These are phyloP conservation scores for Drosophila sp. DNA, from an alignment of 1,140 invertebrate genomes.

Conservation along the genomic window DNA sequence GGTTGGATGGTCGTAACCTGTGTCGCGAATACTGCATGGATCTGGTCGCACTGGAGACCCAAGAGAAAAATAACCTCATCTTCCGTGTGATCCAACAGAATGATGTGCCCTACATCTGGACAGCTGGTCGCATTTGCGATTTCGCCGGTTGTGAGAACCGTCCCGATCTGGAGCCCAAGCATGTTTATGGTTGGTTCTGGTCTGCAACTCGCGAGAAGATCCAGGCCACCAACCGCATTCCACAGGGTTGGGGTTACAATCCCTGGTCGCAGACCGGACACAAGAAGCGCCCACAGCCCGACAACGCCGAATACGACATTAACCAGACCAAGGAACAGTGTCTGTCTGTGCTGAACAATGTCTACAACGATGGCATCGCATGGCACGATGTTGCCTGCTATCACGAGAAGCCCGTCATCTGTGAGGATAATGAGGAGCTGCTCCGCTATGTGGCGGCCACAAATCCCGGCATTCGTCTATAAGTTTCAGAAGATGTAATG, in stretches of 20 bases:
- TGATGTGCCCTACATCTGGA: conserved; percentile 97
- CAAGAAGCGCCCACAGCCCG: conserved; percentile 94
- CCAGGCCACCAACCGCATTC: conserved; percentile 91
- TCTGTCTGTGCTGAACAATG: conserved; percentile 93
- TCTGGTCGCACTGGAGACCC: conserved; percentile 93
- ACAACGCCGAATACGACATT: conserved; percentile 96
- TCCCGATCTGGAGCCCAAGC: conserved; percentile 93
- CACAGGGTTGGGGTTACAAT: conserved; percentile 88
- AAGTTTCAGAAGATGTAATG: conserved; percentile 69
- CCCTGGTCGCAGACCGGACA: conserved; percentile 95
- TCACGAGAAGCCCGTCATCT: conserved; percentile 95
- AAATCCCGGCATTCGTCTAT: conserved; percentile 91
- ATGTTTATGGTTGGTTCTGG: conserved; percentile 96
- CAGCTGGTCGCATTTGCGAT: conserved; percentile 94
- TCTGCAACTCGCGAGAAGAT: conserved; percentile 95
- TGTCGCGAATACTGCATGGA: conserved; percentile 97
- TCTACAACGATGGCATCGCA: conserved; percentile 95
- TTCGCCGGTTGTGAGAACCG: conserved; percentile 96
- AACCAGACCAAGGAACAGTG: conserved; percentile 95
- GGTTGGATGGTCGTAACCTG: conserved; percentile 95
- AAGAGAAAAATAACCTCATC: conserved; percentile 95
- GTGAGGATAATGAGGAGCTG: conserved; percentile 94
- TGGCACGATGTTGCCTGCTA: conserved; percentile 97
- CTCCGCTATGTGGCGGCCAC: conserved; percentile 92
- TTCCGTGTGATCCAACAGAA: conserved; percentile 94